Conservation (phyloP, 2,797 vertebrate genomes). For the Alfaro cultratus region DNA sequence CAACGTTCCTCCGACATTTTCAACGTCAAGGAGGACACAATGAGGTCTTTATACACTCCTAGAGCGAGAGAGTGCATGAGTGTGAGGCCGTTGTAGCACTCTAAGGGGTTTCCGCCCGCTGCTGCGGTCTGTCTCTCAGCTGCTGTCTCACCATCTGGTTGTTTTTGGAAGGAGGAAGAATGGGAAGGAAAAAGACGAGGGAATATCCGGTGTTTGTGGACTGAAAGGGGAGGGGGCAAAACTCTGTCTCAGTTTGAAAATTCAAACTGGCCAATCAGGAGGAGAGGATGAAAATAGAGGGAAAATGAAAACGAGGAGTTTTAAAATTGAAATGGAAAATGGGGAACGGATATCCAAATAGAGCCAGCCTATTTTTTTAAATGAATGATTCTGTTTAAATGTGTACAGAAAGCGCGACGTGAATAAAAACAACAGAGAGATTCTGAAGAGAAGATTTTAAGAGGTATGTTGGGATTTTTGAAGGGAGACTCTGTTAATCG, state of each 20-base stretch:
- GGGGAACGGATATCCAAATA: not conserved
- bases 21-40: slow-evolving; percentile 64
- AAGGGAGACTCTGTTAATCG: not conserved
- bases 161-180: slow-evolving; percentile 53
- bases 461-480: not conserved
- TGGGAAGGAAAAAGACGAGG: slow-evolving; percentile 42
- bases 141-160: slow-evolving; percentile 64
- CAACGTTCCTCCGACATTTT: slow-evolving; percentile 56
- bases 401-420: slow-evolving; percentile 5
- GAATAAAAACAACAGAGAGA: not conserved
- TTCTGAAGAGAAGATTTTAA: not conserved
- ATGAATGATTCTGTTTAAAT: not conserved
- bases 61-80: slow-evolving; percentile 25
- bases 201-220: slow-evolving; percentile 47
- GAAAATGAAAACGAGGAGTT: not conserved
- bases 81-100: slow-evolving; percentile 59
- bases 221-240: not conserved
- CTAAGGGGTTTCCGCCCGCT: slow-evolving; percentile 53
- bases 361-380: not conserved
- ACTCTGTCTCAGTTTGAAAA: slow-evolving; percentile 59
- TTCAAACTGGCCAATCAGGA: slow-evolving; percentile 70
- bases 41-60: slow-evolving; percentile 61
- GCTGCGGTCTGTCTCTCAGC: slow-evolving; percentile 66
- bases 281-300: not conserved
- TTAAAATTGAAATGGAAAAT: not conserved